Evolutionary conservation across 2,113 vertebrate species (phyloP), one percentile per base, ranked within the genome.

Genomic region (Vidua macroura): DNA sequence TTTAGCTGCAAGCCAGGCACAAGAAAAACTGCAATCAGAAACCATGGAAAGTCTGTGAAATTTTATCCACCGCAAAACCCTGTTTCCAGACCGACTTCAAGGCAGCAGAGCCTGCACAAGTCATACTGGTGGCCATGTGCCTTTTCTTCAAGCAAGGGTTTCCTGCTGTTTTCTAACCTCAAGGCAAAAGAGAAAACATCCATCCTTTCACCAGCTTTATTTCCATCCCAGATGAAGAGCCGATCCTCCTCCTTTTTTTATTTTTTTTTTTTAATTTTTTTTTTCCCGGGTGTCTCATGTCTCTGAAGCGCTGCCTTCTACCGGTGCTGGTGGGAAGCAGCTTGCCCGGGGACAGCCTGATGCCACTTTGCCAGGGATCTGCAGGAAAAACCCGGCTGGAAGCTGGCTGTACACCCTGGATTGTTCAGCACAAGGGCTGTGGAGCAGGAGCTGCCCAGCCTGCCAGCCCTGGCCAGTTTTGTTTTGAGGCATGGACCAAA

Each of bases 111-210:
- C 69, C 85, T 64, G 64, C 68, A 25, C 72, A 23, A 96, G 76
- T 81, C 83, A 75, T 37, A 52, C 69, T 96, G 76, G 92, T 83
- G 90, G 90, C 87, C 86, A 91, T 91, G 79, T 94, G 96, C 72
- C 72, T 88, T 88, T 86, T 92, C 94, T 96, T 92, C 85, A 93
- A 93, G 85, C 95, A 95, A 96, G 92, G 60, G 37, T 48, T 74
- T 81, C 95, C 96, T 95, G 93, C 95, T 97, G 94, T 90, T 93
- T 92, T 81, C 79, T 95, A 96, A 97, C 95, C 96, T 96, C 95
- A 96, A 92, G 79, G 93, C 93, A 88, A 64, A 95, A 94, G 92
- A 90, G 95, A 93, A 95, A 95, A 95, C 93, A 96, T 72, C 70
- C 76, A 6, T 89, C 95, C 91, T 95, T 96, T 94, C 94, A 97